These are phyloP conservation scores for Tholera decimalis DNA, from an alignment of 2,888 invertebrate genomes.

Conservation along the genomic window DNA sequence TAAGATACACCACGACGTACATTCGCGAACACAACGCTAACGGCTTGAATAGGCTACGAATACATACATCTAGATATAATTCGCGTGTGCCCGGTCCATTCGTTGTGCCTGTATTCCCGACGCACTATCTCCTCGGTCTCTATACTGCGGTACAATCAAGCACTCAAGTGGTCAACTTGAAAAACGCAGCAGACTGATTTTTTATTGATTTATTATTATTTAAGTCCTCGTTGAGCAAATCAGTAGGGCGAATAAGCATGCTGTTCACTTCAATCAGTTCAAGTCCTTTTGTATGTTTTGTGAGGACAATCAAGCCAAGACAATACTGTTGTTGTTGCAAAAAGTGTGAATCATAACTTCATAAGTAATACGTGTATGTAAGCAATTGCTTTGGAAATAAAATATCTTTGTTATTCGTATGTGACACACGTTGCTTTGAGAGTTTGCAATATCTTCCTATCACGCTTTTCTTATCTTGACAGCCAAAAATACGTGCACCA, in stretches of 20 bases:
- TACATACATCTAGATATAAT: conserved; percentile 68
- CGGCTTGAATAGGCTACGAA: conserved; percentile 63
- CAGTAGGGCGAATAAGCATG: conserved; percentile 11
- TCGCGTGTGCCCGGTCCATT: conserved; percentile 80
- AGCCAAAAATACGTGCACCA: conserved; percentile 2
- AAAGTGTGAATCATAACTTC: conserved; percentile 38
- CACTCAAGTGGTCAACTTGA: conserved; percentile 23
- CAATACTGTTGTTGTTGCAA: conserved; percentile 22
- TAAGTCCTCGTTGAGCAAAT: conserved; percentile 43
- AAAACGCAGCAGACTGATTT: conserved; percentile 26
- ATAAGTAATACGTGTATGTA: conserved; percentile 4
- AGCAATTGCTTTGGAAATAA: conserved; percentile 16
- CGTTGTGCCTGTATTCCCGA: conserved; percentile 71
- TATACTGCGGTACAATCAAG: conserved; percentile 50
- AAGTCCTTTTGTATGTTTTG: conserved; percentile 24
- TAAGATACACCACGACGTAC: conserved; percentile 57
- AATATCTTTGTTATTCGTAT: conserved; percentile 20
- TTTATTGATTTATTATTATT: conserved; percentile 56
- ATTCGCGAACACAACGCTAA: conserved; percentile 63
- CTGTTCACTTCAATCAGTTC: conserved; percentile 7
- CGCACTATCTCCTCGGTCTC: conserved; percentile 63
- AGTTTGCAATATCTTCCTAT: conserved; percentile 25
- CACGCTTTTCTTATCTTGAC: conserved; percentile 22
- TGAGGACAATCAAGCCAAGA: conserved; percentile 12
- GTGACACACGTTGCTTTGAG: conserved; percentile 39